A percentile compares a stretch with the other conserved stretches of the same genome.
Conservation (phyloP, 2,113 vertebrate genomes). For the Grus americana region DNA sequence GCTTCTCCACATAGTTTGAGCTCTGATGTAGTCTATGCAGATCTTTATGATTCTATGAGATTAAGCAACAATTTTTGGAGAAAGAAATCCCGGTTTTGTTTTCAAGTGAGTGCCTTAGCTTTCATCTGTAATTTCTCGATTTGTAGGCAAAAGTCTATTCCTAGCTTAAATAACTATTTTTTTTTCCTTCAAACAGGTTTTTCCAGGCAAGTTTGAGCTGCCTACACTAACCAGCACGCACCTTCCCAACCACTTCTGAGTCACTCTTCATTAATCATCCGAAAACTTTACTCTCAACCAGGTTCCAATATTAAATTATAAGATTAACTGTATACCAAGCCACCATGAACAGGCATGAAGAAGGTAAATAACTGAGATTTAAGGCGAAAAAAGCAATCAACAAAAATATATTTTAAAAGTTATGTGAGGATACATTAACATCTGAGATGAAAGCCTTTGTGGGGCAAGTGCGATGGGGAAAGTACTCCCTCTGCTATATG, state of each 20-base stretch:
- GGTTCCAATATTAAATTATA: neutral
- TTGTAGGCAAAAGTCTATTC: neutral
- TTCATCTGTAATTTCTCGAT: neutral
- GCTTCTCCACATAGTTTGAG: rapidly evolving
- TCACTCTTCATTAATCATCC: neutral
- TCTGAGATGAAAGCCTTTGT: neutral
- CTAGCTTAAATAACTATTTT: neutral
- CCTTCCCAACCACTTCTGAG: neutral
- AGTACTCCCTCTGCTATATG: neutral
- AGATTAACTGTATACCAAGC: neutral
- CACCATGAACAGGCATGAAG: neutral
- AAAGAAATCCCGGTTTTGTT: neutral
- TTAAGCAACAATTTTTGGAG: neutral
- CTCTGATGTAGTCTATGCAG: neutral
- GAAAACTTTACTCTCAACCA: neutral
- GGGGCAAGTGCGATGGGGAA: neutral
- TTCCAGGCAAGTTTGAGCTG: neutral
- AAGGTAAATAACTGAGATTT: neutral
- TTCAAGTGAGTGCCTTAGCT: neutral
- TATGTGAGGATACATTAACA: neutral
- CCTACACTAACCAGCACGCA: neutral
- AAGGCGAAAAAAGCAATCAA: neutral
- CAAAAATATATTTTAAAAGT: neutral
- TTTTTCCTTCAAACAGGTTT: neutral
- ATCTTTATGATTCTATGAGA: neutral